Conservation (phyloP, 2,113 vertebrate species). For the Poeciliopsis prolifica region DNA sequence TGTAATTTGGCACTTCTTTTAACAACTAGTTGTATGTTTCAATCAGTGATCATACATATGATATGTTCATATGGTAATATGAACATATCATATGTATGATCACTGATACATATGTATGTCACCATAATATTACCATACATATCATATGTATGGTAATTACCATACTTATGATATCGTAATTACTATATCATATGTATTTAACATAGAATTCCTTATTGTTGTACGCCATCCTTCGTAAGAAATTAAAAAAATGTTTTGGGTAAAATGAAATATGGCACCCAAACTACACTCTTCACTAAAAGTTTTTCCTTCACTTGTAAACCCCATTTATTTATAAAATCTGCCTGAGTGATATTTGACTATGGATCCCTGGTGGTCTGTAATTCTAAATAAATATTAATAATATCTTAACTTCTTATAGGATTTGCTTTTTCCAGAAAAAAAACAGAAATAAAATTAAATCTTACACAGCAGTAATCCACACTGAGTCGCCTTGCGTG, state of each 20-base stretch:
- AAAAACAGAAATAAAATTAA: not conserved
- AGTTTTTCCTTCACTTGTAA: not conserved
- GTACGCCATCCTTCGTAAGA: too few species aligned
- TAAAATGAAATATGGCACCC: too few species aligned
- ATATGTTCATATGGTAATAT: too few species aligned
- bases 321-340: not conserved
- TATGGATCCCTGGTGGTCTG: not conserved
- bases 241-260: too few species aligned
- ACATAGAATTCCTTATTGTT: too few species aligned
- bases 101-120: too few species aligned
- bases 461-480: not conserved
- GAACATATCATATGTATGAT: too few species aligned
- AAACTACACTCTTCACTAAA: too few species aligned
- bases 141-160: too few species aligned
- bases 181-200: too few species aligned
- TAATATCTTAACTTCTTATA: not conserved
- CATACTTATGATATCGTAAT: too few species aligned
- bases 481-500: not conserved
- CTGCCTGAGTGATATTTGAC: not conserved
- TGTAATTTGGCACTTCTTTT: not conserved
- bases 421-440: not conserved
- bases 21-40: not conserved
- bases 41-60: not conserved
- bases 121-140: too few species aligned
- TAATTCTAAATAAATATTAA: not conserved